Conservation (phyloP, 2,797 vertebrate genomes). For the Cottoperca gobio region DNA sequence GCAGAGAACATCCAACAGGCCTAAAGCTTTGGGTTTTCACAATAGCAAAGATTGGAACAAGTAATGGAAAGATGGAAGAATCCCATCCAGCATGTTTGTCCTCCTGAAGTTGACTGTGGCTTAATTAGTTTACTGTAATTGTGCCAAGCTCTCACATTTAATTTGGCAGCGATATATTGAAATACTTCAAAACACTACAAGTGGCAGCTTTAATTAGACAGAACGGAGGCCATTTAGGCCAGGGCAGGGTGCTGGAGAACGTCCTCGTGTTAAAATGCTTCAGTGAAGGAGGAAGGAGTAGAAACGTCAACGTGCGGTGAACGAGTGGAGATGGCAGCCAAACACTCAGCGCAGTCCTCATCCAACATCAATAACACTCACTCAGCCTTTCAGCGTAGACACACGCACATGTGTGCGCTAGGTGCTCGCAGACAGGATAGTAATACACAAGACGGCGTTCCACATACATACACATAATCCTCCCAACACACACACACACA, state of each 20-base stretch:
- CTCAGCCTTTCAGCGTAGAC: slow-evolving; percentile 60
- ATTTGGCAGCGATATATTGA: slow-evolving; percentile 38
- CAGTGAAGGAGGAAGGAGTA: slow-evolving; percentile 63
- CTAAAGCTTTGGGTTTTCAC: not conserved
- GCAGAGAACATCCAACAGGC: not conserved
- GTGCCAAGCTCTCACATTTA: slow-evolving; percentile 45
- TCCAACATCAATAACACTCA: slow-evolving; percentile 76
- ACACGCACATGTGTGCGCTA: slow-evolving; percentile 11
- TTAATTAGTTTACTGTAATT: slow-evolving; percentile 42
- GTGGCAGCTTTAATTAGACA: slow-evolving; percentile 71
- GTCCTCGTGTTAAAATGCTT: slow-evolving; percentile 46
- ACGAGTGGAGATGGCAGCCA: slow-evolving; percentile 64
- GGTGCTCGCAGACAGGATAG: slow-evolving; percentile 30
- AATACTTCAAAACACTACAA: slow-evolving; percentile 42
- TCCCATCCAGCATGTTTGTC: slow-evolving; percentile 28
- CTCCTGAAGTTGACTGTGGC: slow-evolving; percentile 23
- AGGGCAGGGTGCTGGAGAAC: slow-evolving; percentile 63
- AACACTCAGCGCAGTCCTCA: slow-evolving; percentile 51
- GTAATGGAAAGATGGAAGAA: slow-evolving; percentile 9
- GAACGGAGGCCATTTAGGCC: slow-evolving; percentile 48
- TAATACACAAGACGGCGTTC: slow-evolving; percentile 34
- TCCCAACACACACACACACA: not conserved
- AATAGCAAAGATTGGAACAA: not conserved
- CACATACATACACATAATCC: slow-evolving; percentile 32
- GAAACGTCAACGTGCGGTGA: slow-evolving; percentile 62